Conservation (phyloP, 2,888 invertebrate genomes). For the Chydorus sphaericus region DNA sequence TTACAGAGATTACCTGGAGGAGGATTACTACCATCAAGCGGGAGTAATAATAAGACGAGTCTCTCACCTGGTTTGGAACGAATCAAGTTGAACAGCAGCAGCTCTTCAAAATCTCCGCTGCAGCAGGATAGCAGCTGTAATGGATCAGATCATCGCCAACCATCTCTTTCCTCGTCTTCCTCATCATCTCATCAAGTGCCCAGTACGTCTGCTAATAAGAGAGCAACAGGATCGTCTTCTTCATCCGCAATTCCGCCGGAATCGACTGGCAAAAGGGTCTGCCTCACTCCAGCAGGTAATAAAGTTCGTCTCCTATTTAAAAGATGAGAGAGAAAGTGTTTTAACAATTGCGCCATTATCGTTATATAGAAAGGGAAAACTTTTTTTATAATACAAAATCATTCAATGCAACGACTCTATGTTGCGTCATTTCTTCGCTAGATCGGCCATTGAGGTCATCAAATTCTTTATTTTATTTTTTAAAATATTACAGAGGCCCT, state of each 20-base stretch:
- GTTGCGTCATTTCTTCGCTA: too few relatives aligned
- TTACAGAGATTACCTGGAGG: neutral
- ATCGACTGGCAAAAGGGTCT: neutral
- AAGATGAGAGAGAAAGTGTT: too few relatives aligned
- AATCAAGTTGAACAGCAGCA: neutral
- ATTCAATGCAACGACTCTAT: too few relatives aligned
- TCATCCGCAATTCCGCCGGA: neutral
- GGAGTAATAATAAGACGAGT: neutral
- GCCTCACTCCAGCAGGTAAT: conserved; percentile 2
- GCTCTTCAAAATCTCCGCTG: neutral
- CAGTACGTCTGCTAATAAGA: too few relatives aligned
- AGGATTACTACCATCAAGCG: neutral
- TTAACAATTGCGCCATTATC: too few relatives aligned
- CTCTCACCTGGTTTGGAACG: neutral
- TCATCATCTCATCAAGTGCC: too few relatives aligned
- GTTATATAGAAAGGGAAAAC: too few relatives aligned
- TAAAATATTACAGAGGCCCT: conserved; percentile 52
- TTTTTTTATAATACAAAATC: too few relatives aligned
- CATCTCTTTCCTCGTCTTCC: neutral
- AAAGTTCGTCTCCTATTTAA: too few relatives aligned
- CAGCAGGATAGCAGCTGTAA: neutral
- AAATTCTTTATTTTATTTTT: neutral
- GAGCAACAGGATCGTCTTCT: neutral
- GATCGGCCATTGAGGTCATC: too few relatives aligned
- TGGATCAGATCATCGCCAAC: neutral